Conservation (phyloP, 2,888 invertebrate genomes). For the Idaea straminata region DNA sequence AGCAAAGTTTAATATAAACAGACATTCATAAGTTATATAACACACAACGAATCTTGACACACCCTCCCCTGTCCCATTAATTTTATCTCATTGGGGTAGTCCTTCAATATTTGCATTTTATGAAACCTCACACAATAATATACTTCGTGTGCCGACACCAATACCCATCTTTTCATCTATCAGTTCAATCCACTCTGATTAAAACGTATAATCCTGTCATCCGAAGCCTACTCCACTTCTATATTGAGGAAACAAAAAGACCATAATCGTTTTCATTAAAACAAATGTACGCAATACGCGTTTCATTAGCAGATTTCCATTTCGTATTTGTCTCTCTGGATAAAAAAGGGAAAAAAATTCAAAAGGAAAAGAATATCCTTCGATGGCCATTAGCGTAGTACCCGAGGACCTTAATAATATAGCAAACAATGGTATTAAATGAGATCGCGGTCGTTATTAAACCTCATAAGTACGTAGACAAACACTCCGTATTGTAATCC, state of each 20-base stretch:
- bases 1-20: neutral
- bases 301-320: conserved; percentile 19
- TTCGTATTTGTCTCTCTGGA: conserved; percentile 6
- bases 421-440: conserved; percentile 33
- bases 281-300: conserved; percentile 19
- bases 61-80: no score
- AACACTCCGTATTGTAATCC: conserved; percentile 21
- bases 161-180: neutral
- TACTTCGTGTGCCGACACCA: no score
- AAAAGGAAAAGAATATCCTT: conserved; percentile 25
- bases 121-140: no score
- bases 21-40: no score
- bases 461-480: conserved; percentile 24
- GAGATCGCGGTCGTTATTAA: conserved; percentile 25
- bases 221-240: neutral
- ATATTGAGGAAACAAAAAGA: conserved; percentile 2
- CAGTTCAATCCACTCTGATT: neutral
- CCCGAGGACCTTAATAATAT: conserved; percentile 33
- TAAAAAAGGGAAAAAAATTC: conserved; percentile 13
- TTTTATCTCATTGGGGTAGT: no score
- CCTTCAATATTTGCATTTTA: no score
- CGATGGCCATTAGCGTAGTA: conserved; percentile 27
- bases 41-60: no score
- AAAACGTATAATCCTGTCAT: neutral
- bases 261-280: conserved; percentile 6